Percentiles rank a stretch among this genome's conserved stretches.
Evolutionary conservation across 2,888 invertebrate species (phyloP).

Genomic region (Tetragonisca angustula): DNA sequence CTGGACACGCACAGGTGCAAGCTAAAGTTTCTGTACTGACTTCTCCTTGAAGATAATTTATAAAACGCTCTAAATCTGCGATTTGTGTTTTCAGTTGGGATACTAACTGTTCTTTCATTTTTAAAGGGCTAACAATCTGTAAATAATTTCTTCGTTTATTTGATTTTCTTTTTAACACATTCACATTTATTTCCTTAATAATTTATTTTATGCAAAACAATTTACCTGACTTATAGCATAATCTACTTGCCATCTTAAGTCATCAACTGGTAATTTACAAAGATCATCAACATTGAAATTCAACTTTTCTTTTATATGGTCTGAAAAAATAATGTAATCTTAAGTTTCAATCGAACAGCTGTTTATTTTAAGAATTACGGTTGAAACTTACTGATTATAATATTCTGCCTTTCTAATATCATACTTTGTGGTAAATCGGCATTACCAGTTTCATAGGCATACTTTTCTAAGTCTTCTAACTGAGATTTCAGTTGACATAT

Average conservation of each 20-base stretch:
- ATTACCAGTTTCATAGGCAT: slow-evolving; percentile 95
- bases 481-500: slow-evolving; percentile 96
- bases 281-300: slow-evolving; percentile 94
- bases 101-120: slow-evolving; percentile 98
- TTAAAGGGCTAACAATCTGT: slow-evolving; percentile 94
- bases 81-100: slow-evolving; percentile 98
- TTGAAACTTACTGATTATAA: slow-evolving; percentile 88
- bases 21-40: slow-evolving; percentile 84
- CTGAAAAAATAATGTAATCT: slow-evolving; percentile 80
- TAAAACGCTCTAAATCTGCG: slow-evolving; percentile 98
- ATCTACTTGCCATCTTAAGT: slow-evolving; percentile 94
- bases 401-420: slow-evolving; percentile 94
- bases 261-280: slow-evolving; percentile 90
- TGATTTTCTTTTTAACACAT: background rate
- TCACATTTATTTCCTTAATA: background rate
- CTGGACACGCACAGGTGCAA: slow-evolving; percentile 85
- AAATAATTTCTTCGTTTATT: slow-evolving; percentile 31
- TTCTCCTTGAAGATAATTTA: slow-evolving; percentile 96
- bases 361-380: background rate
- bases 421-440: slow-evolving; percentile 92
- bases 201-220: slow-evolving; percentile 5
- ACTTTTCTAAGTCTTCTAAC: slow-evolving; percentile 95
- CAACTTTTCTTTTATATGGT: slow-evolving; percentile 93
- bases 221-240: slow-evolving; percentile 92
- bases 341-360: background rate